Evolutionary conservation across 2,797 vertebrate genomes (phyloP).

Genomic region (Melanotaenia trifasciata): DNA sequence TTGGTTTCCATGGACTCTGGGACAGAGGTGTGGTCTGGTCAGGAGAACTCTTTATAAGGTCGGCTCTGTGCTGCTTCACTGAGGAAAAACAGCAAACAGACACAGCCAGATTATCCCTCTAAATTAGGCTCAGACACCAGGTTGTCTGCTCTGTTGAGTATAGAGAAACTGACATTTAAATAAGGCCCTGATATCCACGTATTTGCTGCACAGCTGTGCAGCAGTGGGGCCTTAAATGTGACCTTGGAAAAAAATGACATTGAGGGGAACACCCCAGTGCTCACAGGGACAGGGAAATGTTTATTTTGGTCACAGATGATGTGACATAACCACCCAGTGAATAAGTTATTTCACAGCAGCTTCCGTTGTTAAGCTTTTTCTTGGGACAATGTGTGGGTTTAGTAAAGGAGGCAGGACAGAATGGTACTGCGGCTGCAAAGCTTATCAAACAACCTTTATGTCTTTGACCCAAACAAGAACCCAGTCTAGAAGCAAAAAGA

Average conservation of each 20-base stretch:
- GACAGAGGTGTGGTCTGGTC: conserved; percentile 73
- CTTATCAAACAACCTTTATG: conserved; percentile 26
- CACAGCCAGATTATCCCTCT: conserved; percentile 61
- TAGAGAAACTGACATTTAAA: conserved; percentile 32
- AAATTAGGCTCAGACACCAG: conserved; percentile 48
- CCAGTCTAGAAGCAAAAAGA: conserved; percentile 21
- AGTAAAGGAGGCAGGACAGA: conserved; percentile 22
- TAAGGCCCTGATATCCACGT: conserved; percentile 25
- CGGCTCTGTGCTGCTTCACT: conserved; percentile 73
- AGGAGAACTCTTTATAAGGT: conserved; percentile 66
- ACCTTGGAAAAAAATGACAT: conserved; percentile 82
- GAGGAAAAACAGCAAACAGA: conserved; percentile 66
- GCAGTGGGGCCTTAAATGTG: conserved; percentile 72
- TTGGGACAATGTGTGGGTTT: conserved; percentile 40
- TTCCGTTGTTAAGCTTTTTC: conserved; percentile 51
- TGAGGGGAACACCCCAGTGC: conserved; percentile 47
- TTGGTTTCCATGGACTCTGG: conserved; percentile 83
- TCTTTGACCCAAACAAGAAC: conserved; percentile 20
- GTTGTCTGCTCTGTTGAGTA: conserved; percentile 53
- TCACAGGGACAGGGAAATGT: conserved; percentile 48
- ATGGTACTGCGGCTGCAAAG: conserved; percentile 35
- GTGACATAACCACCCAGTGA: conserved; percentile 44
- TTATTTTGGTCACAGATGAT: conserved; percentile 59
- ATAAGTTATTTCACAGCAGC: conserved; percentile 37
- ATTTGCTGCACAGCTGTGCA: conserved; percentile 39